These are phyloP conservation scores for Scaptomyza polygonia DNA, from an alignment of 2,888 invertebrate genomes.

Conservation along the genomic window DNA sequence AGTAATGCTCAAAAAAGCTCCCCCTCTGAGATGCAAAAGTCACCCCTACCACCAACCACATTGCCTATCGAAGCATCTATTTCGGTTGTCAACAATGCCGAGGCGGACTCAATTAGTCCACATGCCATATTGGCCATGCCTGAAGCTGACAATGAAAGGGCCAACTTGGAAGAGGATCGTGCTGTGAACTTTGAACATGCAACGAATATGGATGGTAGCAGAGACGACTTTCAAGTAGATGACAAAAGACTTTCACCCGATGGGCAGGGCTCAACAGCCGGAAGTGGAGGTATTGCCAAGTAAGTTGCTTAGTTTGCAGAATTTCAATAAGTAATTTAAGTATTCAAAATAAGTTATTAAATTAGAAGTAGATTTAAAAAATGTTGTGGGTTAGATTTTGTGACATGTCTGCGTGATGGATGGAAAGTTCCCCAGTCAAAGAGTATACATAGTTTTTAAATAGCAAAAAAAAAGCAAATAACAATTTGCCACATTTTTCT, in stretches of 20 bases:
- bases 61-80: conserved; percentile 84
- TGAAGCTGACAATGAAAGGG: conserved; percentile 87
- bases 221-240: conserved; percentile 71
- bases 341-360: too few species aligned
- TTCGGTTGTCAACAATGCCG: conserved; percentile 77
- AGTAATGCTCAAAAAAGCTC: conserved; percentile 51
- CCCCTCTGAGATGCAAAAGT: conserved; percentile 66
- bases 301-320: conserved; percentile 41
- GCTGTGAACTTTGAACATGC: conserved; percentile 35
- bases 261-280: conserved; percentile 79
- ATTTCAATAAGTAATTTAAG: too few species aligned
- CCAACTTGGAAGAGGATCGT: conserved; percentile 83
- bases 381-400: neutral
- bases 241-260: conserved; percentile 80
- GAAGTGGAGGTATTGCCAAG: conserved; percentile 70
- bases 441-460: neutral
- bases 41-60: conserved; percentile 74
- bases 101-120: conserved; percentile 78
- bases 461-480: neutral
- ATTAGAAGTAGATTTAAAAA: neutral
- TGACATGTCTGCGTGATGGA: neutral
- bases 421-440: neutral
- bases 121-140: conserved; percentile 86
- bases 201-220: conserved; percentile 38
- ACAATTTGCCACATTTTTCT: conserved; percentile 25